Evolutionary conservation across 2,888 invertebrate genomes (phyloP).

Genomic region (Nymphalis polychloros): DNA sequence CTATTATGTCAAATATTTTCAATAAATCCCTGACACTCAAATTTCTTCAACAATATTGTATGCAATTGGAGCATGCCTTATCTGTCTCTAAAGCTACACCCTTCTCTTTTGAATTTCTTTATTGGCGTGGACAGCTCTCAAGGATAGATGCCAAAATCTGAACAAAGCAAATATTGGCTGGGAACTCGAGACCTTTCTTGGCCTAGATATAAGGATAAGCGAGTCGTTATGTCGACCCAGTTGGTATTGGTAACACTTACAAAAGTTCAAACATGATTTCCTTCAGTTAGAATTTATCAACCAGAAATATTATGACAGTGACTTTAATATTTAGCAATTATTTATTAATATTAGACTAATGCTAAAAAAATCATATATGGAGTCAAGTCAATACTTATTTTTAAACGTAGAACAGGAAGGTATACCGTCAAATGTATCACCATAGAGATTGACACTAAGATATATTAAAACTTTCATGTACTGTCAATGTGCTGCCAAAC

Average conservation of each 20-base stretch:
- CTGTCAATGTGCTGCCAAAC: too few species aligned
- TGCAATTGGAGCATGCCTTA: slow-evolving; percentile 46
- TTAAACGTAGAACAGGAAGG: too few species aligned
- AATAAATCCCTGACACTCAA: neutral
- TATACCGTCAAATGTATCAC: too few species aligned
- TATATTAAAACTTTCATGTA: too few species aligned
- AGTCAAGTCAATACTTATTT: too few species aligned
- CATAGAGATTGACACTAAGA: too few species aligned
- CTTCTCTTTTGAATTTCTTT: slow-evolving; percentile 37
- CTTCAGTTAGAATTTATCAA: neutral
- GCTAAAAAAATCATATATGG: too few species aligned
- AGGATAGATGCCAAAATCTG: slow-evolving; percentile 57
- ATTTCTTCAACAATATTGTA: slow-evolving; percentile 29
- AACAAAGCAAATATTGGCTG: slow-evolving; percentile 56
- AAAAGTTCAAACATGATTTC: slow-evolving; percentile 8
- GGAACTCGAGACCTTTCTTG: slow-evolving; percentile 46
- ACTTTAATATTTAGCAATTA: too few species aligned
- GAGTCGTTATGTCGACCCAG: slow-evolving; percentile 34
- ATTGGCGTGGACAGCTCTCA: slow-evolving; percentile 37
- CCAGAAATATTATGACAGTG: neutral
- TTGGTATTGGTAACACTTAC: slow-evolving; percentile 27
- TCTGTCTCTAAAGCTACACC: slow-evolving; percentile 36
- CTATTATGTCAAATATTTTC: neutral
- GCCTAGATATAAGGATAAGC: slow-evolving; percentile 43
- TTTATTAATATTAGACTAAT: too few species aligned